Evolutionary conservation across 2,797 vertebrate genomes (phyloP).

Genomic region (Sciaenops ocellatus): DNA sequence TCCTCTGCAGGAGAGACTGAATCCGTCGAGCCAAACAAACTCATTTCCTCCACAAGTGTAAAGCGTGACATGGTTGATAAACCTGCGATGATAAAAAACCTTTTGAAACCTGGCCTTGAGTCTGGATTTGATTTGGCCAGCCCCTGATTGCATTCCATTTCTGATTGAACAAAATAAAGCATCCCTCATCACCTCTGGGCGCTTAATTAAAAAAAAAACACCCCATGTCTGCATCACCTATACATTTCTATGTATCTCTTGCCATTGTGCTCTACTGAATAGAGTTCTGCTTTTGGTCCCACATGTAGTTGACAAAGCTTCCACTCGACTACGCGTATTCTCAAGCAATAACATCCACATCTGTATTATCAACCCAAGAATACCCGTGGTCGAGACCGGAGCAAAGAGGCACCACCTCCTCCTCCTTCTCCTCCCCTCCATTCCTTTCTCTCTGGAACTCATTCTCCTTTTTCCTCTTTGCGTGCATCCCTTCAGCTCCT

Average conservation of each 20-base stretch:
- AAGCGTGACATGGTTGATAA: slow-evolving; percentile 70
- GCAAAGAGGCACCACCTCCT: slow-evolving; percentile 69
- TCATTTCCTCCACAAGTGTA: slow-evolving; percentile 76
- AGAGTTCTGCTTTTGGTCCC: slow-evolving; percentile 56
- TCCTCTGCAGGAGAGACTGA: slow-evolving; percentile 56
- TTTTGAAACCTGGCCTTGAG: too few relatives aligned
- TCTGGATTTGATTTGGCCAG: slow-evolving; percentile 63
- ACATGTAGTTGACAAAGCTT: slow-evolving; percentile 68
- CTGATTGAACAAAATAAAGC: slow-evolving; percentile 60
- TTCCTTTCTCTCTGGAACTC: slow-evolving; percentile 45
- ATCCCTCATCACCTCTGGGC: slow-evolving; percentile 29
- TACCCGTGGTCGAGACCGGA: slow-evolving; percentile 85
- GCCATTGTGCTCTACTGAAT: slow-evolving; percentile 23
- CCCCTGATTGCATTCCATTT: slow-evolving; percentile 49
- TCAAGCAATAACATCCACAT: slow-evolving; percentile 87
- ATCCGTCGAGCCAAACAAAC: slow-evolving; percentile 62
- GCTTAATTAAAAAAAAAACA: slow-evolving; percentile 58
- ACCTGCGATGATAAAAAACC: slow-evolving; percentile 64
- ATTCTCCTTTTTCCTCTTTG: slow-evolving; percentile 31
- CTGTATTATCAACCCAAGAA: slow-evolving; percentile 87
- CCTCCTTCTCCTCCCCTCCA: slow-evolving; percentile 15
- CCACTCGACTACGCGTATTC: slow-evolving; percentile 86
- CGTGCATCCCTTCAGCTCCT: slow-evolving; percentile 52
- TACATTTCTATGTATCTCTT: slow-evolving; percentile 22
- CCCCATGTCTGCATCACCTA: slow-evolving; percentile 29